Evolutionary conservation across 2,888 invertebrate genomes (phyloP).

Genomic region (Sycophila texana): DNA sequence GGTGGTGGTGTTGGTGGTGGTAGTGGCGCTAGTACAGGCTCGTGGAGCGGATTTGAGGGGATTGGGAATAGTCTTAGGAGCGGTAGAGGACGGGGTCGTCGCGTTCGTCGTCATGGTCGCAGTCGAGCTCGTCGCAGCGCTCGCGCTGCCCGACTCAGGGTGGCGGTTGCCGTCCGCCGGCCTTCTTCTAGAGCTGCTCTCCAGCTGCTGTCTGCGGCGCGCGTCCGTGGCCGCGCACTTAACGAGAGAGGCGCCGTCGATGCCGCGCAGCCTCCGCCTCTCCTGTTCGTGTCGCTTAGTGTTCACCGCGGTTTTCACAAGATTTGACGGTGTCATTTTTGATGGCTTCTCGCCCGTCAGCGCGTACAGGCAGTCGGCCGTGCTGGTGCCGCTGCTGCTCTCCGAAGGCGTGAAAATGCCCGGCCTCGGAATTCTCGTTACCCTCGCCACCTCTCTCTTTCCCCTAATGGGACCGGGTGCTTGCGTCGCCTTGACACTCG

Average conservation of each 20-base stretch:
- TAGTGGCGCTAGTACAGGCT: slow-evolving; percentile 74
- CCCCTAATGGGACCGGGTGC: slow-evolving; percentile 35
- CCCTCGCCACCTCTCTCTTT: slow-evolving; percentile 45
- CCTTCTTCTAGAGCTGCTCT: slow-evolving; percentile 42
- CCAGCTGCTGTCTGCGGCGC: slow-evolving; percentile 55
- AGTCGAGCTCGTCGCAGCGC: slow-evolving; percentile 6
- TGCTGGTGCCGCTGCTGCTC: slow-evolving; percentile 22
- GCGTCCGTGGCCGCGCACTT: slow-evolving; percentile 72
- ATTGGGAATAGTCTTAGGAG: slow-evolving; percentile 59
- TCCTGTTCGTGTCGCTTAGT: slow-evolving; percentile 80
- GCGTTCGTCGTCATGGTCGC: slow-evolving; percentile 3
- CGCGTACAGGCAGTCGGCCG: slow-evolving; percentile 47
- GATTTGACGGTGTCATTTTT: slow-evolving; percentile 79
- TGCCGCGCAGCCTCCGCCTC: slow-evolving; percentile 77
- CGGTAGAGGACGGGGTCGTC: slow-evolving; percentile 17
- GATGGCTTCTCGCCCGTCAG: slow-evolving; percentile 64
- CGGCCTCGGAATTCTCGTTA: slow-evolving; percentile 64
- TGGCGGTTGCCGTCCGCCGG: slow-evolving; percentile 58
- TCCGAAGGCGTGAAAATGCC: slow-evolving; percentile 70
- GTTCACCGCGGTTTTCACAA: slow-evolving; percentile 82
- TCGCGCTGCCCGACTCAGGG: slow-evolving; percentile 67
- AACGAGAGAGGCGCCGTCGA: slow-evolving; percentile 72
- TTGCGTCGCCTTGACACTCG: background rate
- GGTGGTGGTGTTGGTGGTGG: slow-evolving; percentile 73
- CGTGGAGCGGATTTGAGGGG: slow-evolving; percentile 72